A percentile compares a stretch with the other conserved stretches of the same genome.
These are phyloP conservation scores for Habrosyne pyritoides DNA, from an alignment of 2,888 invertebrate genomes.

Conservation along the genomic window DNA sequence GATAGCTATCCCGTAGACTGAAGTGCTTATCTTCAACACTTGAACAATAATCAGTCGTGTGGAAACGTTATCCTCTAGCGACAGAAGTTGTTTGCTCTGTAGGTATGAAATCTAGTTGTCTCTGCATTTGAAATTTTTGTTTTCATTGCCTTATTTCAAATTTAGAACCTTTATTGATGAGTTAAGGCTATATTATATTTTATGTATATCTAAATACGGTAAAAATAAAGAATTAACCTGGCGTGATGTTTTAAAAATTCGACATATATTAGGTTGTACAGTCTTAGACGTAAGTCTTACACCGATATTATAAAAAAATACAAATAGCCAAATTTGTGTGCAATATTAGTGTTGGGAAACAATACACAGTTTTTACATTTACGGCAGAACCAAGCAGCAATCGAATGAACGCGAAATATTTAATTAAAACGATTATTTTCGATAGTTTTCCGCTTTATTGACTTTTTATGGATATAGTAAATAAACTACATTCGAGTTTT, in stretches of 20 bases:
- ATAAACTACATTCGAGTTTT: conserved; percentile 61
- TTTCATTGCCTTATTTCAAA: no score
- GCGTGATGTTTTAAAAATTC: no score
- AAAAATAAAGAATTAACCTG: no score
- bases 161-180: background rate
- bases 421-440: conserved; percentile 74
- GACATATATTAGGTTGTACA: no score
- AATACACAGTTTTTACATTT: conserved; percentile 1
- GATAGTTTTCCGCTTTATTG: conserved; percentile 75
- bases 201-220: no score
- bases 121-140: background rate
- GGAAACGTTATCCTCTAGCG: conserved; percentile 30
- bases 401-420: conserved; percentile 47
- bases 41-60: conserved; percentile 50
- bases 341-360: background rate
- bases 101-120: background rate
- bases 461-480: conserved; percentile 71
- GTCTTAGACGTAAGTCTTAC: no score
- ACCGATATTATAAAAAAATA: background rate
- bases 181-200: no score
- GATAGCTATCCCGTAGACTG: conserved; percentile 12
- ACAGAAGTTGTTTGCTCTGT: background rate
- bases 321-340: background rate
- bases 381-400: conserved; percentile 3
- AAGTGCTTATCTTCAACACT: conserved; percentile 31